Evolutionary conservation across 2,888 invertebrate species (phyloP), one percentile per base, ranked within the genome.

Genomic region (Polydrusus pterygomalis): DNA sequence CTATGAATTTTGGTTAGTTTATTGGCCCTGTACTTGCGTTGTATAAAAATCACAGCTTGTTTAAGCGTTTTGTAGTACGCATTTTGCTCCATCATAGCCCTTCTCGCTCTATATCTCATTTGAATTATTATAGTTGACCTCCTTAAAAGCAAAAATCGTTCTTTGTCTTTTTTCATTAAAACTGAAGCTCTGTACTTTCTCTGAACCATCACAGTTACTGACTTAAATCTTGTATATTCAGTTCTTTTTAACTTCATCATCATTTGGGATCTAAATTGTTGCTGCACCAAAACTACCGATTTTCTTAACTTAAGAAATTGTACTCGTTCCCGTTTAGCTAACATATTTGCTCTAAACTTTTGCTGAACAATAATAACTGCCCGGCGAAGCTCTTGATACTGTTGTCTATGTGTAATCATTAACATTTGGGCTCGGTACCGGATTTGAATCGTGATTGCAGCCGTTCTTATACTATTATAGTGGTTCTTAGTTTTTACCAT

Each of bases 1-100:
- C 88, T 88, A 2, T 77, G 68, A 0, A 11, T 64, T 71, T 49
- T 86, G 86, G 80, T 87, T 82, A 60, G 25, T 67, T 17, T 62
- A 77, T 87, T 87, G 8, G 89, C 87, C 56, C 90, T 89, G 78
- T 86, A 88, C 18, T 86, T 83, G 56, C 88, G 86, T 81, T 92
- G 92, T 3, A 91, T 75, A 20, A 86, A 83, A 8, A 90, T 81
- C 0, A 70, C 60, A 17, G 77, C 45, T 54, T 58, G 54, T 71
- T 70, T 78, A 17, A 80, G 70, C 1, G 8, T 5, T 13, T 60
- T 20, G 47, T 70, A 78, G 34, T 25, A 45, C 17, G 49, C 13
- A 25, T 13, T 77, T 40, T 54, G 43, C 17, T 13, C n/a, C 43
- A 70, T 70, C 75, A 78, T 75, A 20, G 67, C 47, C 11, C 43